Evolutionary conservation across 2,888 invertebrate species (phyloP), one percentile per base, ranked within the genome.

Genomic region (Eristalis arbustorum): DNA sequence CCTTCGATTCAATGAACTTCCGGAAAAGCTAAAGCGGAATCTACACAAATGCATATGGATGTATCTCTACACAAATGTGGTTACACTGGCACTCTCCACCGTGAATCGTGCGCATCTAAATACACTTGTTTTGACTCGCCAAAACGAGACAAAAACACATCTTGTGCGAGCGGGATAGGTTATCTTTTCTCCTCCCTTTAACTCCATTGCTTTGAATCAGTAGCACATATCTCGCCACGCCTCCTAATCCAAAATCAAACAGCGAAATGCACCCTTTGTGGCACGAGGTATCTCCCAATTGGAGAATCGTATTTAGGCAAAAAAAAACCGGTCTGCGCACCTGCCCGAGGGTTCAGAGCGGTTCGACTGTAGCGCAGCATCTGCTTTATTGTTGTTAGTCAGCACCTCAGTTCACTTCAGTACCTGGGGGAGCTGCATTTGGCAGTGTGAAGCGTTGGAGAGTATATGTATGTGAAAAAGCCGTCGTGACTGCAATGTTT

Each of bases 291-390:
- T 57, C 61, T 61, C 25, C 82, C 85, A 87, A 87, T 82, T 34
- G 69, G 18, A 67, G 28, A 31, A 22, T 22, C 63, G n/a, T 49
- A 34, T 69, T 66, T 49, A 59, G 59, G 23, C 25, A 59, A 59
- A 59, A 5, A 4, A 67, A 73, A 71, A 82, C 85, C 77, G 66
- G 82, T 80, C 42, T 66, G 85, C 77, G 82, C 82, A 87, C 85
- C 82, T 87, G 85, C 66, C 64, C 34, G 25, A 56, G 31, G 62
- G 57, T 74, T 74, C 61, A 61, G 18, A 49, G 57, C 67, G 49
- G 25, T 64, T 73, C 18, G 59, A 28, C 13, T 3, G 23, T 56
- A 18, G 34, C 40, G 13, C 62, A 72, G 63, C 59, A 69, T 75
- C 71, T 75, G 75, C 23, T 22, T 67, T 64, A 61, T 23, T n/a